Evolutionary conservation across 2,888 invertebrate species (phyloP).

Genomic region (Eupeodes luniger): DNA sequence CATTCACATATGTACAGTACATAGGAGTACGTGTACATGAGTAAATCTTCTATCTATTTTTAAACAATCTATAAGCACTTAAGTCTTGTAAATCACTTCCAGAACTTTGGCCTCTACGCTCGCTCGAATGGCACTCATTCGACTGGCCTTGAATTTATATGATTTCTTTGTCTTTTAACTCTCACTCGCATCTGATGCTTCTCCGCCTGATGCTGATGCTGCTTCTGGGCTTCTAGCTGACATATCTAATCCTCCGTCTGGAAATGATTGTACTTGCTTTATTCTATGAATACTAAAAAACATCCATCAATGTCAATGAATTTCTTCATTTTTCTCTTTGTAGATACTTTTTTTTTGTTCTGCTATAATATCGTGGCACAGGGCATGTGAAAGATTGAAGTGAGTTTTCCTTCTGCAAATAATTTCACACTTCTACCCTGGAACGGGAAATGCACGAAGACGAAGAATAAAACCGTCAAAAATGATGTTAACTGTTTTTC

Average conservation of each 20-base stretch:
- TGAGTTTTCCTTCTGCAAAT: constrained; percentile 6
- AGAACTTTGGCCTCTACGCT: background rate
- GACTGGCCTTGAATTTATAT: constrained; percentile 33
- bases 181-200: background rate
- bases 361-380: background rate
- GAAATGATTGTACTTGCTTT: constrained; percentile 55
- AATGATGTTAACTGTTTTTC: constrained; percentile 19
- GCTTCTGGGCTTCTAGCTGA: background rate
- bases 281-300: constrained; percentile 45
- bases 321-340: background rate
- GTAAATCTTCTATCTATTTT: background rate
- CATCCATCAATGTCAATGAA: constrained; percentile 47
- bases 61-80: background rate
- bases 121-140: background rate
- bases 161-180: constrained; percentile 15
- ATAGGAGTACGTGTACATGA: too few relatives aligned
- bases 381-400: background rate
- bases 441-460: background rate
- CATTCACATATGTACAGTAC: too few relatives aligned
- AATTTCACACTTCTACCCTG: constrained; percentile 13
- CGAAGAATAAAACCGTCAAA: constrained; percentile 27
- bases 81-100: constrained; percentile 2
- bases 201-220: background rate
- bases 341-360: background rate
- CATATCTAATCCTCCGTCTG: constrained; percentile 35